Conservation (phyloP, 2,888 invertebrate genomes). For the Drosophila tripunctata region DNA sequence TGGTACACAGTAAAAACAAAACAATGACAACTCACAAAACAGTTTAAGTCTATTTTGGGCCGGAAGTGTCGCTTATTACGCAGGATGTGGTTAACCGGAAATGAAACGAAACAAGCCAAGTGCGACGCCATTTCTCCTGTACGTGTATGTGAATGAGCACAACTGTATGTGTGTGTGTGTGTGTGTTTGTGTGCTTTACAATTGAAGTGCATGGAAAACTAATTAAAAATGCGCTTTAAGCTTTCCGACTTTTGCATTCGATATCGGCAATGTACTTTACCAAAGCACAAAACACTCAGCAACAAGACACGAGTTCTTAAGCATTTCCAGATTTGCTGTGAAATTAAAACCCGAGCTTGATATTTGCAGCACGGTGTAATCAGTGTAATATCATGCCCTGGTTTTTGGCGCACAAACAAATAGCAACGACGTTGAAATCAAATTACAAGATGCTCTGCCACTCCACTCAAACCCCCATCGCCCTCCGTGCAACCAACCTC, state of each 20-base stretch:
- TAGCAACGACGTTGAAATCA: conserved; percentile 59
- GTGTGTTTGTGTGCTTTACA: conserved; percentile 18
- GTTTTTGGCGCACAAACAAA: conserved; percentile 46
- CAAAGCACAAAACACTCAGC: conserved; percentile 4
- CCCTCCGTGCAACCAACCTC: background rate
- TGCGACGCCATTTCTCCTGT: conserved; percentile 56
- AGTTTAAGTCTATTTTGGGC: conserved; percentile 72
- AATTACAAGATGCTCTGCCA: conserved; percentile 72
- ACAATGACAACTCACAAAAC: conserved; percentile 68
- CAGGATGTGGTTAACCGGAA: conserved; percentile 80
- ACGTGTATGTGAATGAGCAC: conserved; percentile 1
- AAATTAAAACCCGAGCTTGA: background rate
- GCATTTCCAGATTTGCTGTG: background rate
- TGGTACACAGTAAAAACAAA: conserved; percentile 76
- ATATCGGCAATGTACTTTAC: conserved; percentile 19
- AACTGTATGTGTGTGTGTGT: conserved; percentile 8
- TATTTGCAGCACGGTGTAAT: conserved; percentile 55
- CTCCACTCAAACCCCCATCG: conserved; percentile 10
- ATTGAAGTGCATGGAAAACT: conserved; percentile 52
- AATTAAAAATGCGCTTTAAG: conserved; percentile 61
- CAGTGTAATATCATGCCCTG: conserved; percentile 42
- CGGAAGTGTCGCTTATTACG: conserved; percentile 79
- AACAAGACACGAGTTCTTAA: background rate
- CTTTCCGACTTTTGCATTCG: conserved; percentile 35
- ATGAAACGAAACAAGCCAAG: conserved; percentile 79